Conservation (phyloP, 2,888 invertebrate genomes). For the Ormyrus thymus region DNA sequence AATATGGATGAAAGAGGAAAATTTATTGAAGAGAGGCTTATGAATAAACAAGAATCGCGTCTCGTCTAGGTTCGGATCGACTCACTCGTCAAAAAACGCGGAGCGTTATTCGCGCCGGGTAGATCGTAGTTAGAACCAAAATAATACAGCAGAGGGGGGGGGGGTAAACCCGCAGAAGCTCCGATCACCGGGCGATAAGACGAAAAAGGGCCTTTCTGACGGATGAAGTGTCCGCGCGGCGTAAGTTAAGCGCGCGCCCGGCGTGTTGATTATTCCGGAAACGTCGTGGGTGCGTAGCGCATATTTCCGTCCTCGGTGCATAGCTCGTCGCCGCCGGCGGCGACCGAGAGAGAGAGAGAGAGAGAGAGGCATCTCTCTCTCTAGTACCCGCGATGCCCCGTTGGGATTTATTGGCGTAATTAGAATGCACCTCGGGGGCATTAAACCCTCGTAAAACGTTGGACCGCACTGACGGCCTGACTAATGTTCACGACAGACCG, state of each 20-base stretch:
- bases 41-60: no score
- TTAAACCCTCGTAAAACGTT: slow-evolving; percentile 74
- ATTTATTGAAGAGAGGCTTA: no score
- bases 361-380: slow-evolving; percentile 51
- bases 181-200: neutral
- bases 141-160: no score
- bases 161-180: no score
- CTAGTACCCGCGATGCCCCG: slow-evolving; percentile 60
- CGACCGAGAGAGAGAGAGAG: neutral
- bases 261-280: slow-evolving; percentile 49
- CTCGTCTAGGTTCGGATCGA: no score
- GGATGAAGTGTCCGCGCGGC: slow-evolving; percentile 27
- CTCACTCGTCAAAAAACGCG: no score
- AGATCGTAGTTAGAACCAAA: no score
- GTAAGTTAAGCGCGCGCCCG: slow-evolving; percentile 22
- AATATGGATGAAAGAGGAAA: no score
- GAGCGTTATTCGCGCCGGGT: no score
- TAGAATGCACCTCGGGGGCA: slow-evolving; percentile 73
- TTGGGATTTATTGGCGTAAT: slow-evolving; percentile 73
- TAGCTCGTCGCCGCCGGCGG: no score
- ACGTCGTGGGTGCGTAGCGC: slow-evolving; percentile 45
- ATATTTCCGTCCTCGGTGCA: slow-evolving; percentile 40
- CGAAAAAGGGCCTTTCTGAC: slow-evolving; percentile 7
- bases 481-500: slow-evolving; percentile 65
- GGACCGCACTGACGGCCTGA: slow-evolving; percentile 69